Base-by-base conservation (phyloP, 1,140 invertebrate genomes). In the Potamilus streckersoni region DNA sequence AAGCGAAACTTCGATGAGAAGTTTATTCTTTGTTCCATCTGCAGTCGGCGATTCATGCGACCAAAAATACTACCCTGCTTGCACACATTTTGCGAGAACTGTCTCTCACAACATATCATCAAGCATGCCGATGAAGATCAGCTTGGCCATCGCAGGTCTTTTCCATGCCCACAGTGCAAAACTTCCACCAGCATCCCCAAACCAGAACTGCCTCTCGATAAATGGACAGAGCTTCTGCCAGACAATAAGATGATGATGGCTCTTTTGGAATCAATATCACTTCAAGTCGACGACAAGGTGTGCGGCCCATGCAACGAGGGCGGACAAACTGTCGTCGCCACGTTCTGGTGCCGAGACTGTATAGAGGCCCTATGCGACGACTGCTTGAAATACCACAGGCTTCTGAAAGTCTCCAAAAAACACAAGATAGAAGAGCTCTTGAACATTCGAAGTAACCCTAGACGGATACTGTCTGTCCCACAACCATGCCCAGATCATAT, bases 211-310 rank as follows among this genome's bases (percentile, higher is more conserved):
- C 75, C 75, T 14, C 69, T 77, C 23, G 75, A 77, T 58, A 77
- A 77, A 59, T 77, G 75, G 75, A 27, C 75, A 17, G 75, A 77
- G 31, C 72, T 71, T 57, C 75, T 77, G 23, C 75, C 75, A 56
- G 75, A 69, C n/a, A 77, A 77, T 38, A 77, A 69, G 15, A 77
- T 77, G 75, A 77, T 77, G 75, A 71, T 69, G 58, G 75, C 75
- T 5, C 64, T 77, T 31, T 60, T 77, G 16, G 75, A 77, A 59
- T 77, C 75, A 17, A 77, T 77, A 38, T 77, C 75, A 12, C 65
- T 77, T 5, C 56, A 77, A 71, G 70, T 77, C 5, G 75, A 77
- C 38, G 75, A 77, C 31, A 77, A 77, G 23, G 58, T 77, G n/a
- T 77, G 75, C 64, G 75, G 75, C 69, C 72, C 75, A 31, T 77